Base-by-base conservation (phyloP, 2,888 invertebrate genomes). In the Cecidostiba fungosa region DNA sequence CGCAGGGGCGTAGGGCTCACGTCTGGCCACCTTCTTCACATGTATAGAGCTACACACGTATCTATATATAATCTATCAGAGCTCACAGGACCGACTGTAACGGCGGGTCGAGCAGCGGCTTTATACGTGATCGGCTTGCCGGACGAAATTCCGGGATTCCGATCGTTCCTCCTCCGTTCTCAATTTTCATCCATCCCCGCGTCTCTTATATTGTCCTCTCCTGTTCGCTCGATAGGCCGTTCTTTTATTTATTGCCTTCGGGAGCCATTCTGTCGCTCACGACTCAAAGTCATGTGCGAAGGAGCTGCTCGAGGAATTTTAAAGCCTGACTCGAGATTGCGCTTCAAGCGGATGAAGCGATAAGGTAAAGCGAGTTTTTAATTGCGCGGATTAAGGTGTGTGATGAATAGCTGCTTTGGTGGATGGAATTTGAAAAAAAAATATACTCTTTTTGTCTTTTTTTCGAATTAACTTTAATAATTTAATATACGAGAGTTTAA, bases 101-200 rank as follows among this genome's bases (percentile, higher is more conserved):
- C 66, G 16, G 50, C 26, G 19, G 32, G n/a, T 26, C 10, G 43
- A 29, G 43, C 69, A 62, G 1, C 32, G 47, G 32, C 10, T n/a
- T 19, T 26, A 29, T 85, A 81, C 81, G 81, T 85, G 85, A 85
- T 77, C 77, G 70, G 81, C 72, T 81, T 81, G 76, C 32, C 70
- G n/a, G 19, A 59, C 80, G 47, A 62, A 77, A 80, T 84, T 80
- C 69, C 69, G 12, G 66, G 66, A 84, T 79, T 69, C 79, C 66
- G 69, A 6, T 70, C 69, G 36, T 76, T 84, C 69, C 26, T 39
- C 77, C 19, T 39, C 59, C 36, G 1, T 50, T 77, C 77, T 77
- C 59, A 36, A 77, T 77, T 77, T 77, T 77, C 77, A 59, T 77
- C 36, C 32, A 54, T 59, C 36, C 59, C 36, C 59, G 50, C 66